Percentiles rank a stretch among this genome's conserved stretches.
phyloP scores from a whole-genome alignment of 2,888 invertebrate genomes.

The Dione juno region DNA sequence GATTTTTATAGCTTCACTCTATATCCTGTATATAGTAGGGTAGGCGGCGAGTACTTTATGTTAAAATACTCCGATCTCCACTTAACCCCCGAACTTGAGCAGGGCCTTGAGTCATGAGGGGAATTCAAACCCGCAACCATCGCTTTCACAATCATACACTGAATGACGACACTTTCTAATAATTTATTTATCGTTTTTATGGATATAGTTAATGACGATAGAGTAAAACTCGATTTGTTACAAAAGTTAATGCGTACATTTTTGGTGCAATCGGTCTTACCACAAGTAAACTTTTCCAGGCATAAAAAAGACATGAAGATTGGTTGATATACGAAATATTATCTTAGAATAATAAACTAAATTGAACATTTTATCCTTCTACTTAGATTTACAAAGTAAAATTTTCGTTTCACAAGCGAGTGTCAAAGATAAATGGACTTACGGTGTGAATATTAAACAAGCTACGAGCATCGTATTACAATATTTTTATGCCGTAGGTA shows the following conservation, averaged over 20 bases:
- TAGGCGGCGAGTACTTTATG: neutral
- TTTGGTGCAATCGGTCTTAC: too few species aligned
- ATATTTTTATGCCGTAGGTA: neutral
- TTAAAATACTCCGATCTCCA: neutral
- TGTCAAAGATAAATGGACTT: constrained; percentile 8
- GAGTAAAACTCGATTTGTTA: too few species aligned
- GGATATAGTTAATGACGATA: too few species aligned
- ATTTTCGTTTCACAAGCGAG: neutral
- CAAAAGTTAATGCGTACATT: too few species aligned
- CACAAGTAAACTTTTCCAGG: too few species aligned
- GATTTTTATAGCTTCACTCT: neutral
- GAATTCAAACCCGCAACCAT: too few species aligned
- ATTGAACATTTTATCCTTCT: neutral
- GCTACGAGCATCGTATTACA: neutral
- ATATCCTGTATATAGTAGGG: neutral
- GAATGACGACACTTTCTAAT: too few species aligned
- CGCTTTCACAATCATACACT: too few species aligned
- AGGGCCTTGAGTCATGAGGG: neutral
- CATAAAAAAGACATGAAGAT: too few species aligned
- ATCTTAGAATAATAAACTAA: too few species aligned
- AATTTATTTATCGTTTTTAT: too few species aligned
- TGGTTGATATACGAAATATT: too few species aligned
- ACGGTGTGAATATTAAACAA: constrained; percentile 3
- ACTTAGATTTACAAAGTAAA: neutral
- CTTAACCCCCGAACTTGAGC: neutral